Conservation (phyloP, 2,888 invertebrate genomes). For the Dorcus hopei region DNA sequence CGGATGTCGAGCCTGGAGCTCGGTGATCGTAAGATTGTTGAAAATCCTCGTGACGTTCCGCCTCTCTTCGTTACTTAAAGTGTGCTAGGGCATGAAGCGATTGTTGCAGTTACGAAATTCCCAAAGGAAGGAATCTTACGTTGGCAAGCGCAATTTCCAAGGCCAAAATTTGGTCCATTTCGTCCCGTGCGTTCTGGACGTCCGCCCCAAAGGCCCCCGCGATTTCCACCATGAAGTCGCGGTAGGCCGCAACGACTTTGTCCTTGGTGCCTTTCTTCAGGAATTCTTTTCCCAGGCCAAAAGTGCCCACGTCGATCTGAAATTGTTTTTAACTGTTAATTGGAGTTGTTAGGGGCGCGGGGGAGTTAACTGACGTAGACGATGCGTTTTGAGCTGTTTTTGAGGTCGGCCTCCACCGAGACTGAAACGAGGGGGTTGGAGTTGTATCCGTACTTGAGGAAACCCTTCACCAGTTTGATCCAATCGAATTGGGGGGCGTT, state of each 20-base stretch:
- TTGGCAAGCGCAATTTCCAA: conserved; percentile 9
- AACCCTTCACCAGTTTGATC: conserved; percentile 53
- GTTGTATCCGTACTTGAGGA: conserved; percentile 53
- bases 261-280: conserved; percentile 1
- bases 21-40: not conserved
- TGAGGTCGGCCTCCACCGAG: not conserved
- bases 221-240: conserved; percentile 1
- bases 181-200: conserved; percentile 24
- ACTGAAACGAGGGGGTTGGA: not conserved
- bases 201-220: conserved; percentile 2
- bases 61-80: too few relatives aligned
- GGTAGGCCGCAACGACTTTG: conserved; percentile 4
- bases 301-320: not conserved
- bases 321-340: too few relatives aligned
- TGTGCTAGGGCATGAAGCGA: too few relatives aligned
- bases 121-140: not conserved
- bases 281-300: not conserved
- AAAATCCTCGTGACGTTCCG: not conserved
- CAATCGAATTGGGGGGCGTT: conserved; percentile 49
- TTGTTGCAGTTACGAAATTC: not conserved
- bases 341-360: not conserved
- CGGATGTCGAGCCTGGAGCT: not conserved
- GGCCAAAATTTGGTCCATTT: conserved; percentile 34
- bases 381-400: not conserved
- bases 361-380: not conserved